phyloP scores from a whole-genome alignment of 2,888 invertebrate species.

The Hirtodrosophila alboralis region DNA sequence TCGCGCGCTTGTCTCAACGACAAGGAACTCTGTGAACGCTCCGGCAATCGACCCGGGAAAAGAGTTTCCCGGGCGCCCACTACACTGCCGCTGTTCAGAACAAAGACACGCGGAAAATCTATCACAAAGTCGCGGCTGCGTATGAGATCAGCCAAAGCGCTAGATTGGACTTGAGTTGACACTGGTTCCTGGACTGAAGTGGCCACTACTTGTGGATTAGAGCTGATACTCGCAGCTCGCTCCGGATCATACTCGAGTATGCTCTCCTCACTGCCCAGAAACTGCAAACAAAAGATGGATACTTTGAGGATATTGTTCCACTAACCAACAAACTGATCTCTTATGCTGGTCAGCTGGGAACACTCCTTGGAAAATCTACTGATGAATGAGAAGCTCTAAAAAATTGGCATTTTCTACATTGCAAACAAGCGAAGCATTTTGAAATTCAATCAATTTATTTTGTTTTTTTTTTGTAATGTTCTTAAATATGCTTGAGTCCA shows the following conservation, averaged over 20 bases:
- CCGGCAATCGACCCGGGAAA: slow-evolving; percentile 72
- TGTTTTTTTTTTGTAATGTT: slow-evolving; percentile 35
- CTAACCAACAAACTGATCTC: background rate
- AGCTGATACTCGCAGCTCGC: slow-evolving; percentile 67
- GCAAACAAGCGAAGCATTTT: slow-evolving; percentile 53
- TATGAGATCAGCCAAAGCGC: slow-evolving; percentile 71
- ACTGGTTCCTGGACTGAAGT: slow-evolving; percentile 16
- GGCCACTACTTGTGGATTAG: slow-evolving; percentile 13
- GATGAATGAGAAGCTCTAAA: slow-evolving; percentile 6
- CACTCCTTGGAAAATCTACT: slow-evolving; percentile 25
- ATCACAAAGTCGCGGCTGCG: slow-evolving; percentile 81
- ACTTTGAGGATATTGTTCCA: background rate
- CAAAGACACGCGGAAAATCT: slow-evolving; percentile 80
- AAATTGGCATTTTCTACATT: slow-evolving; percentile 24
- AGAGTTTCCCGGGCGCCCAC: slow-evolving; percentile 71
- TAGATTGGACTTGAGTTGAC: slow-evolving; percentile 24
- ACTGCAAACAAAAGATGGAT: slow-evolving; percentile 84
- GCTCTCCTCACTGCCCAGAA: slow-evolving; percentile 93
- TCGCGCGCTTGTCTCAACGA: slow-evolving; percentile 76
- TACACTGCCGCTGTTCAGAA: slow-evolving; percentile 71
- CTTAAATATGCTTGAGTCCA: slow-evolving; percentile 71
- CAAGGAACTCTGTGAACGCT: slow-evolving; percentile 82
- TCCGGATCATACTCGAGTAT: slow-evolving; percentile 89
- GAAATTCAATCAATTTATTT: slow-evolving; percentile 59
- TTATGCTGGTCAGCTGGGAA: background rate